Conservation (phyloP, 1,140 invertebrate species). For the Drosophila erecta region DNA sequence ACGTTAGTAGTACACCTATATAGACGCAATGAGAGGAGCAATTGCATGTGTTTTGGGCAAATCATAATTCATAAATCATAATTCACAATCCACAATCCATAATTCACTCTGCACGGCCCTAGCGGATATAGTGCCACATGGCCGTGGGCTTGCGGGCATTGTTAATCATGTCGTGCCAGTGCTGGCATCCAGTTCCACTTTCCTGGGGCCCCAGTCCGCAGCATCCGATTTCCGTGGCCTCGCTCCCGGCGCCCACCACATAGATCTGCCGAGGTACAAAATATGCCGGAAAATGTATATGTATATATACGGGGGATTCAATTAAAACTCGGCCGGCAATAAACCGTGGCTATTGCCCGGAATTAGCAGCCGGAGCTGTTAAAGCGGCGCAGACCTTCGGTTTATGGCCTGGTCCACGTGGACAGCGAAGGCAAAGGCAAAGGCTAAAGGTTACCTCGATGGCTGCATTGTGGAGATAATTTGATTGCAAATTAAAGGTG, state of each 20-base stretch:
- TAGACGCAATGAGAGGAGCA: constrained; percentile 6
- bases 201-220: constrained; percentile 89
- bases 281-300: not conserved
- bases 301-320: constrained; percentile 10
- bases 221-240: constrained; percentile 88
- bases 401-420: constrained; percentile 5
- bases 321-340: constrained; percentile 50
- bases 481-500: constrained; percentile 93
- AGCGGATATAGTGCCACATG: constrained; percentile 93
- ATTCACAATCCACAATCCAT: not conserved
- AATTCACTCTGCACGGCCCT: constrained; percentile 55
- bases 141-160: constrained; percentile 92
- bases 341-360: constrained; percentile 30
- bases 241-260: constrained; percentile 85
- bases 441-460: constrained; percentile 88
- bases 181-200: constrained; percentile 87
- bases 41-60: constrained; percentile 3
- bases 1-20: constrained; percentile 23
- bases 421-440: constrained; percentile 6
- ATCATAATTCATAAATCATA: not conserved
- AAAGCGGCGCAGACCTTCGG: constrained; percentile 18
- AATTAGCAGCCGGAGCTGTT: constrained; percentile 37
- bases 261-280: constrained; percentile 84
- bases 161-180: constrained; percentile 93
- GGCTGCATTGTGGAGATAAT: constrained; percentile 88